These are phyloP conservation scores for Brassicogethes aeneus DNA, from an alignment of 2,888 invertebrate species.

Conservation along the genomic window DNA sequence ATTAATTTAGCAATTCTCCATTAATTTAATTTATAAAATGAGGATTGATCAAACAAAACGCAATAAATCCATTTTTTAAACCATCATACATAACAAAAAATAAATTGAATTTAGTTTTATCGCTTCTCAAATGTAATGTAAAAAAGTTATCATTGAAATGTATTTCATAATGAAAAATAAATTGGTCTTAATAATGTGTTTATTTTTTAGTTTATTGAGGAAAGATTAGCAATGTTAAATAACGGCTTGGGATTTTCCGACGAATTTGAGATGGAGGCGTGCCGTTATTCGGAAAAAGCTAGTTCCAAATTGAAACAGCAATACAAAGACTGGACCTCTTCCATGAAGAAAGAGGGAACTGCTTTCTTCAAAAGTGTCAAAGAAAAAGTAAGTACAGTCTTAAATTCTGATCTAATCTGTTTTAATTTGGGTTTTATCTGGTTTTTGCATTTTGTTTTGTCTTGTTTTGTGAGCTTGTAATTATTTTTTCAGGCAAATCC, in stretches of 20 bases:
- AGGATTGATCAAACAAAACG: no score
- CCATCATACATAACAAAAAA: no score
- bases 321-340: slow-evolving; percentile 73
- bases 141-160: no score
- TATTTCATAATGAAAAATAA: no score
- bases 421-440: background rate
- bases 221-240: slow-evolving; percentile 84
- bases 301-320: slow-evolving; percentile 56
- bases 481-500: slow-evolving; percentile 76
- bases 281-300: slow-evolving; percentile 57
- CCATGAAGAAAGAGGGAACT: slow-evolving; percentile 71
- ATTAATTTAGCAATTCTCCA: no score
- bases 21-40: no score
- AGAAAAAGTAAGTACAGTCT: slow-evolving; percentile 58
- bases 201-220: slow-evolving; percentile 78
- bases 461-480: background rate
- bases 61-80: no score
- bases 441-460: slow-evolving; percentile 3
- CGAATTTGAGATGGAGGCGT: slow-evolving; percentile 89
- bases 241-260: slow-evolving; percentile 89
- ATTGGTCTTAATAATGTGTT: no score
- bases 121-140: no score
- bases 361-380: slow-evolving; percentile 81
- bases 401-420: slow-evolving; percentile 2
- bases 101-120: no score